Conservation (phyloP, 2,888 invertebrate genomes). For the Cataglyphis albicans region DNA sequence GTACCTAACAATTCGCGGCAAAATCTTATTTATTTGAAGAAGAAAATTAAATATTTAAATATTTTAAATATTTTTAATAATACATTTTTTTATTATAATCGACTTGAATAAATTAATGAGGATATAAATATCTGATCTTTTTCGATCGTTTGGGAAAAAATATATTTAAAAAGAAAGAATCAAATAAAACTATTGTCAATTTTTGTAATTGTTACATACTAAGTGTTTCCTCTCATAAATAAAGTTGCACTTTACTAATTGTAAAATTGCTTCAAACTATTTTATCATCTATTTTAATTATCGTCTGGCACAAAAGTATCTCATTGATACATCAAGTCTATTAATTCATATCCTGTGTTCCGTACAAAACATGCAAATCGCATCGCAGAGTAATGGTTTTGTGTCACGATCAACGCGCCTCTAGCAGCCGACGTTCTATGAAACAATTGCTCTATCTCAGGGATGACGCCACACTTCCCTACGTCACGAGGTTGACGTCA, state of each 20-base stretch:
- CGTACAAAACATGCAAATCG: slow-evolving; percentile 41
- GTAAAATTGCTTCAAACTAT: not conserved
- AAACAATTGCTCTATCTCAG: slow-evolving; percentile 64
- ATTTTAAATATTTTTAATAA: not conserved
- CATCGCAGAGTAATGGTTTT: slow-evolving; percentile 41
- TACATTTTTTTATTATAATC: not conserved
- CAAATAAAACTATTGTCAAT: not conserved
- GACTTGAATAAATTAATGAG: not conserved
- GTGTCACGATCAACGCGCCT: slow-evolving; percentile 59
- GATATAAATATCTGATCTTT: not conserved
- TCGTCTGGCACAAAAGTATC: slow-evolving; percentile 16
- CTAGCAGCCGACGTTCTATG: slow-evolving; percentile 66
- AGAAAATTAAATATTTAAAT: too few relatives aligned
- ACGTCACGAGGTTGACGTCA: slow-evolving; percentile 75
- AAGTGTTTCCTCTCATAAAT: not conserved
- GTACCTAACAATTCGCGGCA: not conserved
- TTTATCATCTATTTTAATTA: not conserved
- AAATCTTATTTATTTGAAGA: not conserved
- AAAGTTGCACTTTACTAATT: not conserved
- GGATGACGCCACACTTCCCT: slow-evolving; percentile 68
- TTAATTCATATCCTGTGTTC: slow-evolving; percentile 39
- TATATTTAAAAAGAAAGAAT: not conserved
- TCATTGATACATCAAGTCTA: slow-evolving; percentile 42
- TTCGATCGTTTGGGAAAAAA: not conserved
- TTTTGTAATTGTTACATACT: not conserved